A percentile compares a stretch with the other conserved stretches of the same genome.
Evolutionary conservation across 2,888 invertebrate genomes (phyloP).

Genomic region (Disparrhopalites patrizii): DNA sequence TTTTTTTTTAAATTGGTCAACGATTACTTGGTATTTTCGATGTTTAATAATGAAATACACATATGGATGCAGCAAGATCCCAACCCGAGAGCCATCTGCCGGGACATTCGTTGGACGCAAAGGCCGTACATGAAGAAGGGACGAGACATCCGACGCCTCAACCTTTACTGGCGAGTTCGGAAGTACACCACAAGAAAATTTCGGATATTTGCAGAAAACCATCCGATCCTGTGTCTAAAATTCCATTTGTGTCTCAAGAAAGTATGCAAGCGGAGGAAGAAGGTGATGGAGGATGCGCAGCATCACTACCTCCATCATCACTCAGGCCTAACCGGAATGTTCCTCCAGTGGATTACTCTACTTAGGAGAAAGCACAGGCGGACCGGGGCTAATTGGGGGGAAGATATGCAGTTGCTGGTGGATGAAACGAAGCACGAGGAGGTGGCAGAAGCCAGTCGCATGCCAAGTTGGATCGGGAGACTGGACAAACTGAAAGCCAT

Average conservation of each 20-base stretch:
- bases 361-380: background rate
- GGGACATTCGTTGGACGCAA: background rate
- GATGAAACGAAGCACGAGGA: background rate
- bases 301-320: background rate
- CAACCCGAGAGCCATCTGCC: background rate
- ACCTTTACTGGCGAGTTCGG: background rate
- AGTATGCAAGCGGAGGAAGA: background rate
- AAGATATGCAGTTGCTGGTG: background rate
- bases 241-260: background rate
- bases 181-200: background rate
- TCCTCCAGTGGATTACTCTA: background rate
- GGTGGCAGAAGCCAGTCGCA: background rate
- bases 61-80: background rate
- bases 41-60: background rate
- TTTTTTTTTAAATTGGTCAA: background rate
- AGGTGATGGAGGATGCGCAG: too few relatives aligned
- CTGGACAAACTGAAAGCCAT: background rate
- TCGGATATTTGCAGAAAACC: background rate
- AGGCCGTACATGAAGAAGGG: slow-evolving; percentile 1
- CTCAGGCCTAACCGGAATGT: background rate
- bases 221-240: background rate
- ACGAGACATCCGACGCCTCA: background rate
- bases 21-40: background rate
- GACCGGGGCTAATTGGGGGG: background rate
- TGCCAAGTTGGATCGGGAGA: slow-evolving; percentile 11